Conservation (phyloP, 2,113 vertebrate genomes). For the Cynoglossus semilaevis region DNA sequence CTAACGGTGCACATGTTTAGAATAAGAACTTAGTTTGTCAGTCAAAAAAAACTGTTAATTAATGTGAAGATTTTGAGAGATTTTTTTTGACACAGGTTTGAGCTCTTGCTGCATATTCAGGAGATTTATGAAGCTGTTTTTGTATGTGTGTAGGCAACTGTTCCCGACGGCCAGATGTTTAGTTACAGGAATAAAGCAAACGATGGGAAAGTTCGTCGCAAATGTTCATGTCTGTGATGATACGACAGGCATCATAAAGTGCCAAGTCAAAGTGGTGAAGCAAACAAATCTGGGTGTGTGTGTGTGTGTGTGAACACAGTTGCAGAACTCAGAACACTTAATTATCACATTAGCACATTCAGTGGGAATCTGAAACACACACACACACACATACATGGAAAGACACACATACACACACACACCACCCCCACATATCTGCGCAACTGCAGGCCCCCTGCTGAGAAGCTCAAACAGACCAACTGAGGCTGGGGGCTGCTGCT, state of each 20-base stretch:
- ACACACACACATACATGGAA: constrained; percentile 10
- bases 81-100: too few species aligned
- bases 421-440: constrained; percentile 55
- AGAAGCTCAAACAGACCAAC: constrained; percentile 68
- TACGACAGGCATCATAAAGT: constrained; percentile 2
- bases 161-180: too few species aligned
- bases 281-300: constrained; percentile 47
- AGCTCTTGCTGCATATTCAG: too few species aligned
- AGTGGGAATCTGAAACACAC: constrained; percentile 54
- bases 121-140: too few species aligned
- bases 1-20: too few species aligned
- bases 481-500: constrained; percentile 45
- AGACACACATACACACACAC: constrained; percentile 11
- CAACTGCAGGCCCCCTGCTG: constrained; percentile 65
- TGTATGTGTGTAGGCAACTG: too few species aligned
- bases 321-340: constrained; percentile 67
- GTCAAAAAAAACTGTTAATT: too few species aligned
- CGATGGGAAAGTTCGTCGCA: neutral
- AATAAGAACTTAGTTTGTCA: too few species aligned
- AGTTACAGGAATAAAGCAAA: neutral
- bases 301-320: constrained; percentile 47
- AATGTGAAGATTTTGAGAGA: too few species aligned
- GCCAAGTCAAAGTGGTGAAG: constrained; percentile 46
- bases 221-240: constrained; percentile 7
- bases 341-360: constrained; percentile 75